Percentiles rank a stretch among this genome's conserved stretches.
Evolutionary conservation across 2,113 vertebrate genomes (phyloP).

Genomic region (Pionites leucogaster): DNA sequence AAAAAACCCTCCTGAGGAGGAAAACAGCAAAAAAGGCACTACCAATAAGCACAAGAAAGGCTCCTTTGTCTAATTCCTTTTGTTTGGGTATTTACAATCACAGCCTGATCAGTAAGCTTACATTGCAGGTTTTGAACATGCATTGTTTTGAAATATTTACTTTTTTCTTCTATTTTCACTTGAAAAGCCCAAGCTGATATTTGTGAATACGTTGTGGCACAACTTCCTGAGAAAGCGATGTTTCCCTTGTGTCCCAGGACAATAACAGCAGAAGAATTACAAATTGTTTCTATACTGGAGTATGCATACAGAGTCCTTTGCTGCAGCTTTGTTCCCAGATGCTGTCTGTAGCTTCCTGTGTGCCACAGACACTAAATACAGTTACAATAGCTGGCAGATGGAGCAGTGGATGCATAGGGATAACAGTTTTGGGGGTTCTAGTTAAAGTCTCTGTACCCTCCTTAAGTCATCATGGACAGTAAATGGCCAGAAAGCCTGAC

Average conservation of each 20-base stretch:
- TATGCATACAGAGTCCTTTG: background rate
- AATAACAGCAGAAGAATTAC: background rate
- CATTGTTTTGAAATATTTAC: background rate
- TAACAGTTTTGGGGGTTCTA: accelerated
- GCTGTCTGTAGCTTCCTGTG: accelerated
- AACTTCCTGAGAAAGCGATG: background rate
- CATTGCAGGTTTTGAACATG: background rate
- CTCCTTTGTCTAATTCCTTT: background rate
- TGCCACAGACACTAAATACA: background rate
- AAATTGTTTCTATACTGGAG: background rate
- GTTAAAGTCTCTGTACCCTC: background rate
- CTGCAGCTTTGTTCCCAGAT: background rate
- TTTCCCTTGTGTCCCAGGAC: background rate
- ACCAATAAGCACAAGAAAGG: background rate
- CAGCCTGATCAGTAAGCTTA: background rate
- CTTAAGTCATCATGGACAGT: background rate
- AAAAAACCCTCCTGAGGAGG: background rate
- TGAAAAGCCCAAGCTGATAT: background rate
- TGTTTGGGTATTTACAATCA: background rate
- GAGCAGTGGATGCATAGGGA: accelerated
- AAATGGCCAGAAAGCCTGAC: background rate
- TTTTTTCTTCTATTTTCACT: background rate
- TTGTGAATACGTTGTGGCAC: background rate
- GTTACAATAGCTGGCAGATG: background rate
- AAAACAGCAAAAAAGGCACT: background rate